Evolutionary conservation across 1,140 invertebrate species (phyloP), one percentile per base, ranked within the genome.

Genomic region (Hycleus cichorii): DNA sequence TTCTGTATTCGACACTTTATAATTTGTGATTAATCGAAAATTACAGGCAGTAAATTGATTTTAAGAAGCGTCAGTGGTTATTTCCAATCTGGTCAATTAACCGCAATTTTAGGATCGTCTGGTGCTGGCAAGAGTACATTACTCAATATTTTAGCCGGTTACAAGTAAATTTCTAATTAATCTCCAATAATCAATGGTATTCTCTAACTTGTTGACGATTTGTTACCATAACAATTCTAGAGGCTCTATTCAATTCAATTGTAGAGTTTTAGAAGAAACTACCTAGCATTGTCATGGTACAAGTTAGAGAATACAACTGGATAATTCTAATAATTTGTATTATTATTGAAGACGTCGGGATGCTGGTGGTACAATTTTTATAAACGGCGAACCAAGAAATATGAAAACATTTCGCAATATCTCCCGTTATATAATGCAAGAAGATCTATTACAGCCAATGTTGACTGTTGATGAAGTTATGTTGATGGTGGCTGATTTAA

Each of bases 391-490:
- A 53, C 81, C 84, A 0, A 77, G 92, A 43, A 80, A 93, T 67
- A 73, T 93, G 44, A 76, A 83, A 9, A 77, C 82, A 42, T 96
- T 96, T 75, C 81, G 88, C 38, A 93, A 91, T 77, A 81, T 91
- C 68, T 93, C 91, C 0, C 83, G 91, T 44, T 97, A 96, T 75
- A 96, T 96, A 63, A 95, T 96, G 91, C 94, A 97, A 71, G 85
- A 95, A 52, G 92, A 97, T 75, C 77, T 94, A 11, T 75, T 93
- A 3, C 88, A 95, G 65, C 89, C 88, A 0, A 82, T 88, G 62
- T 83, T 97, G 42, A 91, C 89, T 0, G 90, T 95, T 1, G 76
- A 81, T 18, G 93, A 97, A 73, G 81, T 89, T 2, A 90, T 96
- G 86, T 77, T 81, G 54, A 86, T 93, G 64, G 89, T 93, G 0